phyloP scores from a whole-genome alignment of 2,888 invertebrate genomes.

The Iphiclides podalirius region DNA sequence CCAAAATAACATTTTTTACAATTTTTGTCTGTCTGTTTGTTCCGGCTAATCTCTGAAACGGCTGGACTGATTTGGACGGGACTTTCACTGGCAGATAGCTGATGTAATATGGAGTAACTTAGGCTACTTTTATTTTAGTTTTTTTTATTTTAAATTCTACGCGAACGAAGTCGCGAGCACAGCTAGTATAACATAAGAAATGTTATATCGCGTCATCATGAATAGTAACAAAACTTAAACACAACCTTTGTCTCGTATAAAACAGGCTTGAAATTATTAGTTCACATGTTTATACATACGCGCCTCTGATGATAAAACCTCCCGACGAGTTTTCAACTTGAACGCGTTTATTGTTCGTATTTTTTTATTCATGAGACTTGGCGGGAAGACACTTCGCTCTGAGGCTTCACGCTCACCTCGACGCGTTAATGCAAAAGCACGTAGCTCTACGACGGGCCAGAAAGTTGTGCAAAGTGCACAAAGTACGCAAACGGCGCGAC shows the following conservation, averaged over 20 bases:
- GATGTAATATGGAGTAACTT: no score
- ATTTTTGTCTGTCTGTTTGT: no score
- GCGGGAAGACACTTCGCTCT: conserved; percentile 62
- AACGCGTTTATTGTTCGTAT: conserved; percentile 66
- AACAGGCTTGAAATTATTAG: not conserved
- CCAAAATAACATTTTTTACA: no score
- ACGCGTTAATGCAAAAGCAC: conserved; percentile 76
- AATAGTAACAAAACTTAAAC: not conserved
- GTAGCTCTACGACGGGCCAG: conserved; percentile 73
- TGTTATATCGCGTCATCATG: no score
- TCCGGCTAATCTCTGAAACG: no score
- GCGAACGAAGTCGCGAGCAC: no score
- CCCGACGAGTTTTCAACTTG: conserved; percentile 38
- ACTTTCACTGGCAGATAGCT: no score
- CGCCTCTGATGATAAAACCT: conserved; percentile 8
- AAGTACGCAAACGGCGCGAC: conserved; percentile 71
- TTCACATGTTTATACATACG: not conserved
- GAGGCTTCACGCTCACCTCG: conserved; percentile 62
- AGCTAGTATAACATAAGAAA: no score
- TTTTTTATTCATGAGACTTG: conserved; percentile 57
- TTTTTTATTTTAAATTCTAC: no score
- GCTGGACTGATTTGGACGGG: no score
- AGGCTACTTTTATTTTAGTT: no score
- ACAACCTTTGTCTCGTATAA: not conserved
- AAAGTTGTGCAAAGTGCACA: conserved; percentile 77